Base-by-base conservation (phyloP, 2,888 invertebrate species). In the Hipparchia sbordonii region DNA sequence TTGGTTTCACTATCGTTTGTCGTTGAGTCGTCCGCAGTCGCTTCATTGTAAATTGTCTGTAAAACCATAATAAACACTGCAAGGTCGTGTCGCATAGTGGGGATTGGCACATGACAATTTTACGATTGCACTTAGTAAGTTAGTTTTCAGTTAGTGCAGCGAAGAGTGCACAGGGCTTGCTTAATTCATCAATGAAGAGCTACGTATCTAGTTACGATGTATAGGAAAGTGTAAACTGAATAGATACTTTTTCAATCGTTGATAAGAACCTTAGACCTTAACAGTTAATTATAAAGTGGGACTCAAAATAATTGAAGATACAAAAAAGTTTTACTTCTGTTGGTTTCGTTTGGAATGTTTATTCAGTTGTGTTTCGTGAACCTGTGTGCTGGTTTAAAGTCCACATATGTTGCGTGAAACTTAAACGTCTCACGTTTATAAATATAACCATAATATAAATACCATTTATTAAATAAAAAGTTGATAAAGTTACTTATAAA, bases 1-100 rank as follows among this genome's bases (percentile, higher is more conserved):
- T 82, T 78, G 81, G 82, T 90, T 91, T 90, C 91, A 88, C 91
- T 91, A 87, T 91, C 90, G 88, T 89, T 88, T 83, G 88, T 82
- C 85, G 89, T 84, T 72, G 85, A 83, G 85, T 90, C 89, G 91
- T 90, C 91, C 89, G 82, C 87, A 89, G 91, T 91, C 91, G 89
- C 82, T 87, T 89, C 84, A 92, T 92, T 92, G 93, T 92, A 91
- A 92, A 90, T 90, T 89, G 90, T 88, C 88, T 88, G 90, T 90
- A 89, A 89, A 89, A 90, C 91, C 88, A 91, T 91, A 91, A 93
- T 91, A 88, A 89, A 87, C 39, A 39, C 89, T 85, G 88, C 92
- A 93, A 93, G 93, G 93, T 92, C 92, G 90, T 77, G 80, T 82
- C 79, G 82, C 79, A 82, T 84, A 84, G 92, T 86, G 91, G 91